Evolutionary conservation across 2,888 invertebrate species (phyloP), one percentile per base, ranked within the genome.

Genomic region (Brenthis ino): DNA sequence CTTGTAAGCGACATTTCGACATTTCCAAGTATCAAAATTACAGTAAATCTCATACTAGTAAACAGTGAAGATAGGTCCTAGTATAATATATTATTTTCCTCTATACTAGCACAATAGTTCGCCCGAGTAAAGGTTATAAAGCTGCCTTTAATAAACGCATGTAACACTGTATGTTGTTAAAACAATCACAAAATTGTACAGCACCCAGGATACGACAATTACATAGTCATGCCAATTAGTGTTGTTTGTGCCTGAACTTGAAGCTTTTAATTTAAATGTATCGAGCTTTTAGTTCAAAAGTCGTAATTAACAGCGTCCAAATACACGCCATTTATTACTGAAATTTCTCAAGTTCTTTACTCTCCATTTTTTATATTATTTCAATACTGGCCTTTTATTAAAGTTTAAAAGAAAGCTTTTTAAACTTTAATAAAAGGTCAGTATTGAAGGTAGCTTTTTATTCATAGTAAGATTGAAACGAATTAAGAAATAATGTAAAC

Each of bases 211-310:
- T 54, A 54, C 63, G 37, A 54, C 43, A 37, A 63, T 54, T 43
- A 43, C 54, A 63, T 51, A 63, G 63, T 54, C 14, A 20, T 54
- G 63, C 37, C 63, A 63, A 63, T 63, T 63, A 63, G 63, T 14
- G 14, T 16, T 63, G 63, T 54, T 63, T 53, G 51, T 16, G 63
- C 16, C 20, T 37, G 37, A 43, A 63, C 63, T 63, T 63, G 63
- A 43, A 54, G 63, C 63, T 63, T 63, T 63, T 54, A 63, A 43
- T 63, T 54, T 63, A 54, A 63, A 54, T 63, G 53, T 63, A 63
- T 63, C 53, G 63, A 43, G 63, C 37, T 63, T 24, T 63, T 20
- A 53, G 43, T 43, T 20, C 14, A 63, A 63, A 53, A 20, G 63
- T 54, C 63, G 54, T 43, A 63, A 63, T 63, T 63, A 63, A 54